Evolutionary conservation across 2,888 invertebrate species (phyloP), one percentile per base, ranked within the genome.

Genomic region (Trilocha varians): DNA sequence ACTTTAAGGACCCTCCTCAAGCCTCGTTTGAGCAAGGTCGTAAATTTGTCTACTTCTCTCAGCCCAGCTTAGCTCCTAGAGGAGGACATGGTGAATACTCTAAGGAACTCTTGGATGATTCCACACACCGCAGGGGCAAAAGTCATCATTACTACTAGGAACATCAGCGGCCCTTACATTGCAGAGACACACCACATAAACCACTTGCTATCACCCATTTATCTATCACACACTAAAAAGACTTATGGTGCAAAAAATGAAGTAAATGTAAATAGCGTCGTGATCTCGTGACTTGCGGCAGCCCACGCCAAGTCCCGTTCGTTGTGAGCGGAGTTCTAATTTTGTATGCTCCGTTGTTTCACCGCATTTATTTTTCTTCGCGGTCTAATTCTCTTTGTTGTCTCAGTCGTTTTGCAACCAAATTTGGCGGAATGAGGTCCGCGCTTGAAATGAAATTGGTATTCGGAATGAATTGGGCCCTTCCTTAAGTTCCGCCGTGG

Each of bases 361-460:
- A 50, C 63, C 74, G 73, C 79, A 78, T 84, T 82, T 82, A 79
- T 84, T 82, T 82, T 82, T 80, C 79, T 80, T 77, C 70, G 74
- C 73, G 78, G 77, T 80, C 79, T 82, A 82, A 80, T 84, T 82
- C 77, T 78, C 78, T 75, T 78, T 79, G 78, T 82, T 79, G 79
- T 80, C 78, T 78, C 75, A 65, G 75, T 69, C 78, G 70, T 79
- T 80, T 78, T 76, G 78, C 78, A 80, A 80, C 78, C 80, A 80
- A 83, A 83, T 83, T 82, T 78, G 62, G 63, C 64, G 69, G 60
- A 82, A 82, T 76, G 79, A 77, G 77, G 78, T 79, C 78, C 76
- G 70, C 66, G 72, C 70, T 69, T 68, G 67, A 74, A 70, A 78
- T 77, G 73, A 76, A 80, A 78, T 83, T 82, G 76, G 79, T 79